phyloP scores from a whole-genome alignment of 2,888 invertebrate genomes.

The Macroteleia sp. region DNA sequence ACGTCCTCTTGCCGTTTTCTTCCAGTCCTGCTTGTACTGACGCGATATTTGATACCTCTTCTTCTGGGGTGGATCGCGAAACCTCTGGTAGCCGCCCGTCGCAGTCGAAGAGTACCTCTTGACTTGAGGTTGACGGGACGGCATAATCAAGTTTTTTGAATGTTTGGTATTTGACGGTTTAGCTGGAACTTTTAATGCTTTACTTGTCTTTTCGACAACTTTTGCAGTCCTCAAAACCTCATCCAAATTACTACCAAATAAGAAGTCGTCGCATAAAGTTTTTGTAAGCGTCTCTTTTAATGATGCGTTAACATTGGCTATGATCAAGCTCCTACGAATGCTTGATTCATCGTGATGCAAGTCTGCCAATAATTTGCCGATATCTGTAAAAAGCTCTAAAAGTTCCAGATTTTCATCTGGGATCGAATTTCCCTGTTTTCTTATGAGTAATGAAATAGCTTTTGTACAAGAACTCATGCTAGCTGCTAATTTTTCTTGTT shows the following conservation, averaged over 20 bases:
- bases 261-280: background rate
- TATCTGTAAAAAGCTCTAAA: constrained; percentile 25
- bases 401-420: constrained; percentile 1
- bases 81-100: constrained; percentile 23
- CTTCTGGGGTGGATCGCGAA: background rate
- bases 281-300: constrained; percentile 22
- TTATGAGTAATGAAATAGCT: constrained; percentile 1
- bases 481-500: constrained; percentile 38
- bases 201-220: constrained; percentile 18
- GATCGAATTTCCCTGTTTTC: no score
- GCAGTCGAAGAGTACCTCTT: constrained; percentile 22
- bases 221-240: constrained; percentile 24
- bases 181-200: background rate
- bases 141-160: constrained; percentile 33
- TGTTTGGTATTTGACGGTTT: background rate
- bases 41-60: background rate
- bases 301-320: constrained; percentile 29
- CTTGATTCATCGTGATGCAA: constrained; percentile 28
- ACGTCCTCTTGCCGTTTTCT: constrained; percentile 1
- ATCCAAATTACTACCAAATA: constrained; percentile 23
- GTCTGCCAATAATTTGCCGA: constrained; percentile 10
- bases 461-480: constrained; percentile 17
- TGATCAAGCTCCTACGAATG: constrained; percentile 28
- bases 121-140: constrained; percentile 29
- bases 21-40: background rate